Percentiles rank a stretch among this genome's conserved stretches.
Conservation (phyloP, 2,113 vertebrate genomes). For the Anolis sagrei region DNA sequence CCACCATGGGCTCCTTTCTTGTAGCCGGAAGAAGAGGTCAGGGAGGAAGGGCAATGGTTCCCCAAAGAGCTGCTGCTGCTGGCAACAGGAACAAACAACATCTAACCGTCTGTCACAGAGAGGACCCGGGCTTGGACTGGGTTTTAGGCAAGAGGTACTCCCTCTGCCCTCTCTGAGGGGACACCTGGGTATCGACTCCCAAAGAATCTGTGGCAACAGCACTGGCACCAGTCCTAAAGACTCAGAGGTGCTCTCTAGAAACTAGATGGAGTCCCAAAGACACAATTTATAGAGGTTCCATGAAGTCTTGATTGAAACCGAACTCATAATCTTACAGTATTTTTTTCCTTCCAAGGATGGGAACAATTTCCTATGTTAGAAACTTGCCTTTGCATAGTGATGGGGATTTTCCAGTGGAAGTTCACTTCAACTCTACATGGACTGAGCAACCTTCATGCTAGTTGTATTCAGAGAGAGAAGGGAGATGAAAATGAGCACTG, state of each 20-base stretch:
- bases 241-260: too few relatives aligned
- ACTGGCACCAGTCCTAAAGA: neutral
- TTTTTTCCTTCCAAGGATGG: neutral
- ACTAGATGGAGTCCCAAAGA: too few relatives aligned
- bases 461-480: constrained; percentile 24
- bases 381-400: neutral
- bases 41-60: neutral
- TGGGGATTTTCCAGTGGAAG: constrained; percentile 25
- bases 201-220: neutral
- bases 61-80: neutral
- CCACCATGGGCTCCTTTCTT: too few relatives aligned
- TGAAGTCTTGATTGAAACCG: too few relatives aligned
- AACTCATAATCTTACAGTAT: too few relatives aligned
- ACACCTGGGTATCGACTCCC: neutral
- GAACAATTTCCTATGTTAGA: neutral
- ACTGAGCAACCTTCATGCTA: constrained; percentile 5
- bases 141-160: neutral
- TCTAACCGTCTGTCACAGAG: neutral
- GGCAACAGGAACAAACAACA: neutral
- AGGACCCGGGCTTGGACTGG: neutral
- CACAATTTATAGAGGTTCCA: too few relatives aligned
- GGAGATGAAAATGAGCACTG: constrained; percentile 10
- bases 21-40: neutral
- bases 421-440: constrained; percentile 44
- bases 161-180: neutral